These are phyloP conservation scores for Drosophila kanekoi DNA, from an alignment of 2,888 invertebrate species.

Conservation along the genomic window DNA sequence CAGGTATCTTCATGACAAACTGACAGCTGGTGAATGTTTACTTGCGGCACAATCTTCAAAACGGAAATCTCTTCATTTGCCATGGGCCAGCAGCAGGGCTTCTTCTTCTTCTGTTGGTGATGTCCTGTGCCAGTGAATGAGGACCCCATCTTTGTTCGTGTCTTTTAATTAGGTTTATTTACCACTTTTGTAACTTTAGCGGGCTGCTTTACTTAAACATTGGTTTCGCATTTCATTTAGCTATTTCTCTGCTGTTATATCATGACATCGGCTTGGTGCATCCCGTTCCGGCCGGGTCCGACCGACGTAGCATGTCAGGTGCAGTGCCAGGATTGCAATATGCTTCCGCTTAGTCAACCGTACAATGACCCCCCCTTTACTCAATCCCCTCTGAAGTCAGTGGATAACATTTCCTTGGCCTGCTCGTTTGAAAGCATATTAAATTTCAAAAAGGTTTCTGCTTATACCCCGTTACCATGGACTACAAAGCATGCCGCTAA, in stretches of 20 bases:
- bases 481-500: conserved; percentile 71
- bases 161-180: conserved; percentile 18
- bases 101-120: not conserved
- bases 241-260: conserved; percentile 46
- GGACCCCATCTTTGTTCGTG: not conserved
- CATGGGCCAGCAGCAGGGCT: no score
- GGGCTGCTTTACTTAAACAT: conserved; percentile 17
- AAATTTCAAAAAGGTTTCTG: conserved; percentile 63
- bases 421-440: conserved; percentile 65
- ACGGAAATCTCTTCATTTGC: not conserved
- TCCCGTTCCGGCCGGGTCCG: conserved; percentile 2
- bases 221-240: conserved; percentile 66
- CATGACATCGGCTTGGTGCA: conserved; percentile 44
- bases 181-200: conserved; percentile 15
- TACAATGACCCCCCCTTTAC: conserved; percentile 9
- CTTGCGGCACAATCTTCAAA: not conserved
- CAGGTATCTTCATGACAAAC: conserved; percentile 4
- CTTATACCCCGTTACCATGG: conserved; percentile 35
- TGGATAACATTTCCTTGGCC: conserved; percentile 51
- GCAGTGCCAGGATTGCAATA: conserved; percentile 46
- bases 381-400: conserved; percentile 10
- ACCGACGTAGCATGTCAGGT: conserved; percentile 51
- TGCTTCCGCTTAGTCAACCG: conserved; percentile 61
- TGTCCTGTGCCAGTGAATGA: conserved; percentile 15
- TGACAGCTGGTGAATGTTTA: not conserved